phyloP scores from a whole-genome alignment of 2,113 vertebrate genomes.

The Illadopsis cleaveri region DNA sequence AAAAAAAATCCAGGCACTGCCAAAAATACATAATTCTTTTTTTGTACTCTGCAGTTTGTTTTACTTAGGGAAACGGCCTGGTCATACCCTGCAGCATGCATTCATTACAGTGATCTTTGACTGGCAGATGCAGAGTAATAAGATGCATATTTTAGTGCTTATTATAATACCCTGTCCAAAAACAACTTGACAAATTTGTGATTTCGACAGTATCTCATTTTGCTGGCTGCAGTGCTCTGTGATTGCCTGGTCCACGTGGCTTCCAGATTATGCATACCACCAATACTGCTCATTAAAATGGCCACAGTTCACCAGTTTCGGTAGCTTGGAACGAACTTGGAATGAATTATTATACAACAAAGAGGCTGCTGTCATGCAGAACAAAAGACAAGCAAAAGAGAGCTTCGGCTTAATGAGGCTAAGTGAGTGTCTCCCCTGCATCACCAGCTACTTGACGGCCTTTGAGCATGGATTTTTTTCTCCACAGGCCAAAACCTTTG shows the following conservation, averaged over 20 bases:
- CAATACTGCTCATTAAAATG: conserved; percentile 91
- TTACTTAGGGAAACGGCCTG: conserved; percentile 76
- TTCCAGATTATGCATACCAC: conserved; percentile 85
- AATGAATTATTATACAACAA: conserved; percentile 94
- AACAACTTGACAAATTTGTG: conserved; percentile 84
- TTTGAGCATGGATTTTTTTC: conserved; percentile 78
- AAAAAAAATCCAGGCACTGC: conserved; percentile 28
- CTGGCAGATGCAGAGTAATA: conserved; percentile 81
- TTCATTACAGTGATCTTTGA: conserved; percentile 82
- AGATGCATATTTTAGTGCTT: conserved; percentile 82
- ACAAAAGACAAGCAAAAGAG: conserved; percentile 86
- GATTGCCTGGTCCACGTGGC: conserved; percentile 86
- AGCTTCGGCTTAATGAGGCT: conserved; percentile 92
- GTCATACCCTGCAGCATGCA: conserved; percentile 79
- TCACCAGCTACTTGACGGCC: conserved; percentile 81
- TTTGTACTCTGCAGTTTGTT: conserved; percentile 76
- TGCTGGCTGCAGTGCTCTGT: conserved; percentile 86
- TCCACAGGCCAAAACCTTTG: conserved; percentile 84
- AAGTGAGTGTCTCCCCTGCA: conserved; percentile 85
- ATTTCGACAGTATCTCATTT: conserved; percentile 86
- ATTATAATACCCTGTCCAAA: conserved; percentile 85
- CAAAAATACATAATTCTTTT: conserved; percentile 72
- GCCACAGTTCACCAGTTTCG: conserved; percentile 89
- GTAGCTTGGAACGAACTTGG: conserved; percentile 85
- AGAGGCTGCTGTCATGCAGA: conserved; percentile 90